phyloP scores from a whole-genome alignment of 2,113 vertebrate genomes.

The Lepisosteus oculatus region DNA sequence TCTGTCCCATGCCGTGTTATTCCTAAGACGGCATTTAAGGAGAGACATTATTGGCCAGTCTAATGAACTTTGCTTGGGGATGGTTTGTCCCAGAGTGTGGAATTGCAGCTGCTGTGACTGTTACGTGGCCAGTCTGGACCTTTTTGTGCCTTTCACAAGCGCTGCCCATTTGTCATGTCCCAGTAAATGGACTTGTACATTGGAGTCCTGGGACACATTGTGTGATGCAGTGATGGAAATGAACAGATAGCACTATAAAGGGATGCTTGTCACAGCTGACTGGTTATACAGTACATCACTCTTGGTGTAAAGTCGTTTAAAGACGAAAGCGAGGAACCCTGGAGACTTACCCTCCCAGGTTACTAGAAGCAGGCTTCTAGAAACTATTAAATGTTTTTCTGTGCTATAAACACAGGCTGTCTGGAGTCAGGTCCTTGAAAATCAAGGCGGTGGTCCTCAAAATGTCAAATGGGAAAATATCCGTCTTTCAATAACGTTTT shows the following conservation, averaged over 20 bases:
- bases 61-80: slow-evolving; percentile 81
- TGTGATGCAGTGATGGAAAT: slow-evolving; percentile 64
- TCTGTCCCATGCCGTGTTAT: slow-evolving; percentile 78
- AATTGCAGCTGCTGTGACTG: slow-evolving; percentile 83
- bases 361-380: slow-evolving; percentile 38
- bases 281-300: slow-evolving; percentile 55
- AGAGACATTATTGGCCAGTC: slow-evolving; percentile 82
- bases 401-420: neutral
- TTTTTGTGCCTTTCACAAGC: slow-evolving; percentile 69
- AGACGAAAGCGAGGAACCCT: slow-evolving; percentile 49
- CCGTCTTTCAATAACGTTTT: too few species aligned
- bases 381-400: neutral
- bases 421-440: neutral
- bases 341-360: slow-evolving; percentile 69
- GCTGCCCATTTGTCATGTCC: slow-evolving; percentile 86
- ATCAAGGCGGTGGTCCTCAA: too few species aligned
- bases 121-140: slow-evolving; percentile 67
- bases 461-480: too few species aligned
- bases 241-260: slow-evolving; percentile 72
- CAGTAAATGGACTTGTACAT: slow-evolving; percentile 83
- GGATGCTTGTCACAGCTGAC: slow-evolving; percentile 64
- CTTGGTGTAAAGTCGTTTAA: slow-evolving; percentile 71
- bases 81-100: slow-evolving; percentile 67
- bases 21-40: slow-evolving; percentile 83
- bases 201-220: slow-evolving; percentile 78